Percentiles rank a stretch among this genome's conserved stretches.
These are phyloP conservation scores for Dolichomitus sp. DNA, from an alignment of 2,888 invertebrate species.

Conservation along the genomic window DNA sequence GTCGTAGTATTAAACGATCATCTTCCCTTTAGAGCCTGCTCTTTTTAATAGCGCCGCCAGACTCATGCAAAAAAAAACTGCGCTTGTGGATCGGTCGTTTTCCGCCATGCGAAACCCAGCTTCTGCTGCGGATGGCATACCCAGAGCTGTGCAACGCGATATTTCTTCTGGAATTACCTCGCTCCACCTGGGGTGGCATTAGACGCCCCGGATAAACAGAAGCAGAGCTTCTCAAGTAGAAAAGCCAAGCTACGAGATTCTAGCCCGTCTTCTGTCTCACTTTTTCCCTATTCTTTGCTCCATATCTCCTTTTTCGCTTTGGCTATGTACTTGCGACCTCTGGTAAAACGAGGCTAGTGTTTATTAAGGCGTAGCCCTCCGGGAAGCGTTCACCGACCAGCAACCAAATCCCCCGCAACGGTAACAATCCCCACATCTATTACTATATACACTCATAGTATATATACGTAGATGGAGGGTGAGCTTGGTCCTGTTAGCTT, in stretches of 20 bases:
- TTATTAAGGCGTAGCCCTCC: slow-evolving; percentile 72
- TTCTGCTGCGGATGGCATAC: slow-evolving; percentile 59
- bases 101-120: slow-evolving; percentile 43
- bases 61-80: slow-evolving; percentile 41
- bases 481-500: slow-evolving; percentile 22
- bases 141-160: slow-evolving; percentile 58
- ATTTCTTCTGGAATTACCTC: slow-evolving; percentile 67
- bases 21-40: slow-evolving; percentile 51
- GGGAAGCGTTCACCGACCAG: slow-evolving; percentile 46
- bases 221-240: slow-evolving; percentile 55
- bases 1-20: slow-evolving; percentile 66
- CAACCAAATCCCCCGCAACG: slow-evolving; percentile 61
- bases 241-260: slow-evolving; percentile 39
- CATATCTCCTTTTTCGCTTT: slow-evolving; percentile 34
- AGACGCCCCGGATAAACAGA: slow-evolving; percentile 64
- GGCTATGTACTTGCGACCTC: slow-evolving; percentile 22
- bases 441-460: slow-evolving; percentile 15
- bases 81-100: slow-evolving; percentile 59
- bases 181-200: slow-evolving; percentile 66
- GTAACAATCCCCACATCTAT: slow-evolving; percentile 39
- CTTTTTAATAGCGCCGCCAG: slow-evolving; percentile 63
- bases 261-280: slow-evolving; percentile 26
- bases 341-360: slow-evolving; percentile 68
- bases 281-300: slow-evolving; percentile 29
- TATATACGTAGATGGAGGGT: neutral